These are phyloP conservation scores for Apostichopus californicus DNA, from an alignment of 35 echinoderm and acorn worm species.

Conservation along the genomic window DNA sequence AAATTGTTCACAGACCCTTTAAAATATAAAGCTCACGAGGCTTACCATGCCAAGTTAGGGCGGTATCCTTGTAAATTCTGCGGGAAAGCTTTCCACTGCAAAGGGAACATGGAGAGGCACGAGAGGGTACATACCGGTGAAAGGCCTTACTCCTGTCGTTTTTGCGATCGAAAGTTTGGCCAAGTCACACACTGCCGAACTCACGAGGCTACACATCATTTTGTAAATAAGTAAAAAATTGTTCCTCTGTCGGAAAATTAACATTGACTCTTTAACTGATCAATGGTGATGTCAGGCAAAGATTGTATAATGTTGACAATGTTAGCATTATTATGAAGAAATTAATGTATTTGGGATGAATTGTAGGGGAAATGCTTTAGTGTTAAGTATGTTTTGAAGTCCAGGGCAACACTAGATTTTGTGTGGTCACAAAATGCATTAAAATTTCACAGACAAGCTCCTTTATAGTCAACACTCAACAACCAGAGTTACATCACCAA, in stretches of 20 bases:
- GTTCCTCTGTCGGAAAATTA: neutral
- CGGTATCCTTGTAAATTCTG: slow-evolving; percentile 14
- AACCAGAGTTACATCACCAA: too few relatives aligned
- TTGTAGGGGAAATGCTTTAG: too few relatives aligned
- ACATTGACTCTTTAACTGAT: too few relatives aligned
- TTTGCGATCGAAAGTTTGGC: slow-evolving; percentile 18
- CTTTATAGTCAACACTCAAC: too few relatives aligned
- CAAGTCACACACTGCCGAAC: neutral
- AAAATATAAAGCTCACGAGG: slow-evolving; percentile 30
- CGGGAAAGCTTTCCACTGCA: slow-evolving; percentile 33
- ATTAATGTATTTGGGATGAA: too few relatives aligned
- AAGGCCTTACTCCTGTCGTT: slow-evolving; percentile 25
- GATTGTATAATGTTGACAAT: too few relatives aligned
- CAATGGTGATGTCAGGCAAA: too few relatives aligned
- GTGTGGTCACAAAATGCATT: too few relatives aligned
- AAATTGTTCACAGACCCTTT: slow-evolving; percentile 28
- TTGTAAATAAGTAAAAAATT: neutral
- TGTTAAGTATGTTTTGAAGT: too few relatives aligned
- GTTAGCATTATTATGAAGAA: too few relatives aligned
- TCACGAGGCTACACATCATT: neutral
- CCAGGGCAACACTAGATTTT: too few relatives aligned
- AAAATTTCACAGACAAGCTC: too few relatives aligned
- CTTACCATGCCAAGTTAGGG: slow-evolving; percentile 7
- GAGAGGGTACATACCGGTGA: slow-evolving; percentile 52
- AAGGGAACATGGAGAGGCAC: neutral